Evolutionary conservation across 30 jellyfish, hydroid and myxozoan genomes (phyloP), one percentile per base, ranked within the genome.

Genomic region (Rhopilema esculentum): DNA sequence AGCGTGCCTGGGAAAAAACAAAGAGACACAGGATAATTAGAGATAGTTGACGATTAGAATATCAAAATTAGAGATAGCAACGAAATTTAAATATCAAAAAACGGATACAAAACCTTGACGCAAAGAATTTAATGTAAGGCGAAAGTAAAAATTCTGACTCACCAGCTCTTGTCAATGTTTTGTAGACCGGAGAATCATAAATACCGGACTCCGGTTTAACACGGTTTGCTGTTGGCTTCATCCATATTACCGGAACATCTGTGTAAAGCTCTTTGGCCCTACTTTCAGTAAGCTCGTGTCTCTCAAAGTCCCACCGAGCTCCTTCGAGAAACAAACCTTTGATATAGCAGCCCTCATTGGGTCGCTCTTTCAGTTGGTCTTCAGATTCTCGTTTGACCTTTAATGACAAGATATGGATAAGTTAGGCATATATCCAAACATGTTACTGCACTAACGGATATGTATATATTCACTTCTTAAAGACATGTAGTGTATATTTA

Each of bases 91-190:
- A n/a, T n/a, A n/a, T n/a, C n/a, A n/a, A n/a, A n/a, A n/a, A n/a
- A n/a, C n/a, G n/a, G n/a, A n/a, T n/a, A n/a, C n/a, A n/a, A n/a
- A n/a, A n/a, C n/a, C n/a, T n/a, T n/a, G n/a, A n/a, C n/a, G n/a
- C n/a, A n/a, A n/a, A n/a, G n/a, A n/a, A n/a, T n/a, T n/a, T n/a
- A n/a, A n/a, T n/a, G n/a, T n/a, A n/a, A n/a, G n/a, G n/a, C n/a
- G n/a, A n/a, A n/a, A n/a, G n/a, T n/a, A n/a, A n/a, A n/a, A n/a
- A n/a, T n/a, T n/a, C n/a, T n/a, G n/a, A n/a, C 74, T 72, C 68
- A 92, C 98, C 98, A 50, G 98, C 98, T 80, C 98, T 72, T 26
- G 96, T 92, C 62, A 92, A 78, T 1, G 98, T 92, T 67, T 92
- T 92, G 86, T 92, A 92, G 0, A 87, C 94, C 26, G 98, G 98